Conservation (phyloP, 1,140 invertebrate species). For the Periplaneta americana region DNA sequence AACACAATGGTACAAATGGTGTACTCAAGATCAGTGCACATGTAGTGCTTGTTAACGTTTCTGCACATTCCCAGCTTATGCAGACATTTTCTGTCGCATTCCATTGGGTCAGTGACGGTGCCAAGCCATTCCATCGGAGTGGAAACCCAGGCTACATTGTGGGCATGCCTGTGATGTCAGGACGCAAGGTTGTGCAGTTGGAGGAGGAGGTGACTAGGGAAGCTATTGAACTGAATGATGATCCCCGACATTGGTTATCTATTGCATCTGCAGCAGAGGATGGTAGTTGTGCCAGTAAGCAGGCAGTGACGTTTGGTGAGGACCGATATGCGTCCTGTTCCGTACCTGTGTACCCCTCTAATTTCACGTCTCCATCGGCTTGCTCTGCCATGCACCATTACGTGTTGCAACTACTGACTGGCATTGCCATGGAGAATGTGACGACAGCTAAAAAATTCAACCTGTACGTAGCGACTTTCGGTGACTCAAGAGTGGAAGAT, state of each 20-base stretch:
- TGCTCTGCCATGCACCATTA: conserved; percentile 42
- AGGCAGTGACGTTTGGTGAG: conserved; percentile 42
- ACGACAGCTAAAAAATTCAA: conserved; percentile 30
- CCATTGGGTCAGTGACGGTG: conserved; percentile 39
- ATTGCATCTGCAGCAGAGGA: conserved; percentile 35
- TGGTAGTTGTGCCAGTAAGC: conserved; percentile 36
- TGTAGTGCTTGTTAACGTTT: conserved; percentile 38
- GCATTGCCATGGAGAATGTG: conserved; percentile 31
- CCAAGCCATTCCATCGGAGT: conserved; percentile 42
- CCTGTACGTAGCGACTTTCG: conserved; percentile 48
- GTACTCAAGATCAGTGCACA: conserved; percentile 39
- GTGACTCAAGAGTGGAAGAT: conserved; percentile 43
- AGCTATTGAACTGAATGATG: conserved; percentile 9
- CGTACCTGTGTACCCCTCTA: not conserved
- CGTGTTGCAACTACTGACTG: conserved; percentile 35
- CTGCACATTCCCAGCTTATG: conserved; percentile 31
- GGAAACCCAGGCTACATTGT: conserved; percentile 63
- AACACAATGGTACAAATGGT: conserved; percentile 52
- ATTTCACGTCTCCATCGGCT: conserved; percentile 24
- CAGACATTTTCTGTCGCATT: conserved; percentile 46
- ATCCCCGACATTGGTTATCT: conserved; percentile 17
- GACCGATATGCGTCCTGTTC: conserved; percentile 24
- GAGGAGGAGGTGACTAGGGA: conserved; percentile 8
- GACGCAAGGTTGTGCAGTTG: conserved; percentile 20
- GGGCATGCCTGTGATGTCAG: conserved; percentile 55